A percentile compares a stretch with the other conserved stretches of the same genome.
Evolutionary conservation across 37 sponge, comb jelly and placozoan species (phyloP).

Genomic region (Amphimedon queenslandica): DNA sequence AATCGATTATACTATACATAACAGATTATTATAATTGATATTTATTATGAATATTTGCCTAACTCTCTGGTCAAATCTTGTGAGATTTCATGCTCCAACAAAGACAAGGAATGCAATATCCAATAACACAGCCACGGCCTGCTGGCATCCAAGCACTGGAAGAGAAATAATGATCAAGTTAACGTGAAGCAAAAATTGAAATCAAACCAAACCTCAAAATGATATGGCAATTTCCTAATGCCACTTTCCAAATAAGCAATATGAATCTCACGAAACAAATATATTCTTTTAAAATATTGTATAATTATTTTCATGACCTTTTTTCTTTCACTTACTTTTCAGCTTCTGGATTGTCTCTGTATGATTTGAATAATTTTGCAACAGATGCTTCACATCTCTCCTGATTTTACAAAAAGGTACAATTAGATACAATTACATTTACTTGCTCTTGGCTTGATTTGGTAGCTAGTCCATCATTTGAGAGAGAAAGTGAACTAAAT

Average conservation of each 20-base stretch:
- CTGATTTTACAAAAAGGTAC: no score
- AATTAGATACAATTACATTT: no score
- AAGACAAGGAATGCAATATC: conserved; percentile 83
- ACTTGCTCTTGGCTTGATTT: no score
- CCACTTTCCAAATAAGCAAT: conserved; percentile 21
- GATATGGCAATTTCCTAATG: conserved; percentile 4
- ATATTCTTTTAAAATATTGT: no score
- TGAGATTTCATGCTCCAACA: conserved; percentile 42
- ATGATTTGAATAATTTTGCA: no score
- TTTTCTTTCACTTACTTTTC: no score
- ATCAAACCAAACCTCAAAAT: conserved; percentile 22
- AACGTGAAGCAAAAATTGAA: no score
- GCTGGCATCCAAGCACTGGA: conserved; percentile 94
- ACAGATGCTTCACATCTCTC: no score
- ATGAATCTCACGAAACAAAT: conserved; percentile 19
- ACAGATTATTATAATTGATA: neutral
- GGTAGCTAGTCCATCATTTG: no score
- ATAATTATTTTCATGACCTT: no score
- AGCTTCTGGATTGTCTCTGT: no score
- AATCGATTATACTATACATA: conserved; percentile 59
- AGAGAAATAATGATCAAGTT: conserved; percentile 27
- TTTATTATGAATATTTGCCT: neutral
- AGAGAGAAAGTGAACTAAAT: no score
- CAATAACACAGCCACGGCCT: conserved; percentile 97
- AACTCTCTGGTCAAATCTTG: conserved; percentile 3